Evolutionary conservation across 2,888 invertebrate species (phyloP).

Genomic region (Diloba caeruleocephala): DNA sequence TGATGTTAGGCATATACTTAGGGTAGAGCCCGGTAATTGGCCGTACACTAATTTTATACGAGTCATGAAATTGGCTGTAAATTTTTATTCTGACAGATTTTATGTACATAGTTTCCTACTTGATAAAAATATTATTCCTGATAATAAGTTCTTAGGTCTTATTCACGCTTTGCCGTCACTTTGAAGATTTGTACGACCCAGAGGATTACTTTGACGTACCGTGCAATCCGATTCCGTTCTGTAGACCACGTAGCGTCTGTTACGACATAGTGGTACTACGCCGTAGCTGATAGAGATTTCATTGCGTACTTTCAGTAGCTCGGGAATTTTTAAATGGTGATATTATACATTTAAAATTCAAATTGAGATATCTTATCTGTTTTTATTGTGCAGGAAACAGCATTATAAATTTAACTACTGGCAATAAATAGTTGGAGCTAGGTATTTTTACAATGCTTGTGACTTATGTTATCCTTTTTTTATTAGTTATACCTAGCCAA

Average conservation of each 20-base stretch:
- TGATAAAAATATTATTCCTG: not conserved
- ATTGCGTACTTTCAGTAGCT: slow-evolving; percentile 6
- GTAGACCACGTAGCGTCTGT: slow-evolving; percentile 21
- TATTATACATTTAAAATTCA: slow-evolving; percentile 1
- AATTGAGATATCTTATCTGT: not conserved
- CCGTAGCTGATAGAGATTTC: slow-evolving; percentile 15
- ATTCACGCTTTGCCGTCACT: not conserved
- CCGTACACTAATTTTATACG: too few relatives aligned
- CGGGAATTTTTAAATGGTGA: slow-evolving; percentile 2
- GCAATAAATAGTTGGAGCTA: too few relatives aligned
- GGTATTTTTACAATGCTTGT: too few relatives aligned
- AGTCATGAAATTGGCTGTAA: too few relatives aligned
- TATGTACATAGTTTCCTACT: too few relatives aligned
- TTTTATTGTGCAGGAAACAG: too few relatives aligned
- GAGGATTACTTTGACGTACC: slow-evolving; percentile 1
- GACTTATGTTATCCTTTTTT: too few relatives aligned
- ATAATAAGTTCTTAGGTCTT: not conserved
- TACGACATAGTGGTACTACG: slow-evolving; percentile 11
- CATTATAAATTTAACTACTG: too few relatives aligned
- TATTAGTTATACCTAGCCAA: too few relatives aligned
- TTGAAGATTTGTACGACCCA: not conserved
- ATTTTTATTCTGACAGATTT: too few relatives aligned
- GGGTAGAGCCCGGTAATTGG: too few relatives aligned
- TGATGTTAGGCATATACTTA: too few relatives aligned
- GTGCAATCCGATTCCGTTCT: slow-evolving; percentile 12